phyloP scores from a whole-genome alignment of 1,140 invertebrate species.

The Drosophila takahashii region DNA sequence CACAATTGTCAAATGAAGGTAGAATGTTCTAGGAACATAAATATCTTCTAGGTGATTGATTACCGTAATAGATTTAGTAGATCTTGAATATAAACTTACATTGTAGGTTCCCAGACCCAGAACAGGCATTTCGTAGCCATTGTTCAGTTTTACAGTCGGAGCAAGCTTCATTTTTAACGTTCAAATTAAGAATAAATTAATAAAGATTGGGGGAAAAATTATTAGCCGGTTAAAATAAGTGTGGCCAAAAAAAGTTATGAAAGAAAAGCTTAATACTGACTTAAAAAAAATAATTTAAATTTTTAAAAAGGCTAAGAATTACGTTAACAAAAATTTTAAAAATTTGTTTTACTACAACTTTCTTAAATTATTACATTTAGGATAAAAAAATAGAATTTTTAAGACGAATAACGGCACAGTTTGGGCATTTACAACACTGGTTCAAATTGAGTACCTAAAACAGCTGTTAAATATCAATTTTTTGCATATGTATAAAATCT shows the following conservation, averaged over 20 bases:
- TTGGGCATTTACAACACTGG: constrained; percentile 10
- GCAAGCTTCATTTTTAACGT: constrained; percentile 62
- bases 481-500: constrained; percentile 1
- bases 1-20: constrained; percentile 16
- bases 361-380: not conserved
- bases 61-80: not conserved
- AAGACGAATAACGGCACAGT: no score
- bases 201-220: no score
- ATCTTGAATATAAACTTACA: constrained; percentile 77
- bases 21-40: constrained; percentile 13
- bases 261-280: not conserved
- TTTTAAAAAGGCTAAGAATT: not conserved
- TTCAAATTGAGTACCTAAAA: not conserved
- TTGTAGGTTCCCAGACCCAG: constrained; percentile 89
- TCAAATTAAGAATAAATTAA: not conserved
- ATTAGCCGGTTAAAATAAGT: constrained; percentile 8
- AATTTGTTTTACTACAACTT: not conserved
- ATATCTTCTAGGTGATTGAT: not conserved
- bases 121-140: constrained; percentile 87
- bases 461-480: constrained; percentile 15
- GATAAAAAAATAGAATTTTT: no score
- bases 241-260: not conserved
- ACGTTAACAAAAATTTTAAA: not conserved
- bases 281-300: not conserved
- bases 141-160: constrained; percentile 85